These are phyloP conservation scores for Drosophila pachea DNA, from an alignment of 1,140 invertebrate genomes.

Conservation along the genomic window DNA sequence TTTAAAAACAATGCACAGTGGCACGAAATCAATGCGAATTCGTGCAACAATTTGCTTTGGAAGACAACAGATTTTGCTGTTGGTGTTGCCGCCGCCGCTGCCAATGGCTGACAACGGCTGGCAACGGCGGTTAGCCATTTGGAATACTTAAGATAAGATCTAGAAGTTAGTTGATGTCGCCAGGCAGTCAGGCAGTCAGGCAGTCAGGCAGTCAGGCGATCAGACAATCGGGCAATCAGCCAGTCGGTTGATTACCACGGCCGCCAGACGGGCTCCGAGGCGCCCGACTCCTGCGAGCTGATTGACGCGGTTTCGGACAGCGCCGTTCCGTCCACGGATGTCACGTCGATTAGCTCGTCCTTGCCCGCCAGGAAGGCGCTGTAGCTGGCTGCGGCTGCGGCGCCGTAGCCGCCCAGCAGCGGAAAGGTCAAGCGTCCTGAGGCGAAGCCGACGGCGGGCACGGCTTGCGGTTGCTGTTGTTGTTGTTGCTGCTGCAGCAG, in stretches of 20 bases:
- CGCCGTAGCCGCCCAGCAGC: conserved; percentile 58
- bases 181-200: conserved; percentile 3
- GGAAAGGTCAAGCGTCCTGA: conserved; percentile 55
- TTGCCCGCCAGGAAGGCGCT: conserved; percentile 59
- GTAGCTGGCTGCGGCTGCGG: conserved; percentile 58
- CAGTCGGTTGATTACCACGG: conserved; percentile 61
- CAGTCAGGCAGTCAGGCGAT: not conserved
- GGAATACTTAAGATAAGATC: conserved; percentile 62
- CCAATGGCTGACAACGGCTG: conserved; percentile 31
- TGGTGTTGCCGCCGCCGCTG: conserved; percentile 28
- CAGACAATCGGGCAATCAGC: not conserved
- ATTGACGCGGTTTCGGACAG: conserved; percentile 69
- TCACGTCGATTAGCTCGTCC: conserved; percentile 74
- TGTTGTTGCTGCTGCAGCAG: conserved; percentile 64
- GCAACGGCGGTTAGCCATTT: conserved; percentile 64
- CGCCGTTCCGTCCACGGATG: conserved; percentile 68
- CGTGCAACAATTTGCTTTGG: conserved; percentile 63
- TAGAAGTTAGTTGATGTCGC: conserved; percentile 39
- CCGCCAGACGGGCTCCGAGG: conserved; percentile 70
- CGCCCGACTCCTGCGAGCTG: conserved; percentile 66
- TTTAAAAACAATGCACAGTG: conserved; percentile 56
- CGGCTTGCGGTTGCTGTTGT: conserved; percentile 38
- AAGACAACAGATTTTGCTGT: conserved; percentile 72
- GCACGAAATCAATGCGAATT: conserved; percentile 28
- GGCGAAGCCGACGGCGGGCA: conserved; percentile 43